phyloP scores from a whole-genome alignment of 2,797 vertebrate genomes.

The Amazonetta brasiliensis region DNA sequence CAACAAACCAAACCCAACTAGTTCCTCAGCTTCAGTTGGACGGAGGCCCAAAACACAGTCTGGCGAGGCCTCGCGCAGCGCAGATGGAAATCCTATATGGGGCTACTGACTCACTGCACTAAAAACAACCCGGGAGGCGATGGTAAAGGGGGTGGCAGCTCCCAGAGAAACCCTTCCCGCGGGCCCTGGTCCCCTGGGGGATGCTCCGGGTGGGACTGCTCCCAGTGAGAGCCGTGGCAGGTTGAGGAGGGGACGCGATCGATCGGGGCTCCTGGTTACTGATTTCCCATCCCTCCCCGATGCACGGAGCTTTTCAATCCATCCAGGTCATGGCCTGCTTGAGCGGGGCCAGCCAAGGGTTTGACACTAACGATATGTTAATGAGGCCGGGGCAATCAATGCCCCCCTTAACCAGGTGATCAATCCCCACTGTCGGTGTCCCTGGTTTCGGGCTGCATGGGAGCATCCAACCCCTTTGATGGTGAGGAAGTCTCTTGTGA shows the following conservation, averaged over 20 bases:
- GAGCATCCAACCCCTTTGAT: neutral
- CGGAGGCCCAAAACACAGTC: conserved; percentile 51
- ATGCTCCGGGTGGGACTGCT: neutral
- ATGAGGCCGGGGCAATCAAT: conserved; percentile 88
- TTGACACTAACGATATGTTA: conserved; percentile 87
- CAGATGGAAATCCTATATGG: conserved; percentile 76
- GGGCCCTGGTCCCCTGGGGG: neutral
- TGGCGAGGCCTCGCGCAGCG: conserved; percentile 5
- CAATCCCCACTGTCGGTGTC: conserved; percentile 71
- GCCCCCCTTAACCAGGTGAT: conserved; percentile 88
- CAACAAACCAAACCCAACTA: neutral
- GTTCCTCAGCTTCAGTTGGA: conserved; percentile 66
- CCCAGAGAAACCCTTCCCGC: neutral
- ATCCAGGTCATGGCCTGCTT: conserved; percentile 75
- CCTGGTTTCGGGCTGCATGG: neutral
- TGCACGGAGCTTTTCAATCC: conserved; percentile 80
- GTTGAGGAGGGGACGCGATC: conserved; percentile 15
- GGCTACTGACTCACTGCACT: conserved; percentile 63
- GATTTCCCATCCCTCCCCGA: conserved; percentile 80
- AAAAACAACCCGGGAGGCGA: conserved; percentile 63
- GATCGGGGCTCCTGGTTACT: conserved; percentile 62
- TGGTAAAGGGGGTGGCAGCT: conserved; percentile 37
- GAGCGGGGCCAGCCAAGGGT: conserved; percentile 67
- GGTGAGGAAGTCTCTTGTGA: neutral
- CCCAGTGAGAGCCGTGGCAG: accelerated